Base-by-base conservation (phyloP, 2,888 invertebrate genomes). In the Sphaerophoria taeniata region DNA sequence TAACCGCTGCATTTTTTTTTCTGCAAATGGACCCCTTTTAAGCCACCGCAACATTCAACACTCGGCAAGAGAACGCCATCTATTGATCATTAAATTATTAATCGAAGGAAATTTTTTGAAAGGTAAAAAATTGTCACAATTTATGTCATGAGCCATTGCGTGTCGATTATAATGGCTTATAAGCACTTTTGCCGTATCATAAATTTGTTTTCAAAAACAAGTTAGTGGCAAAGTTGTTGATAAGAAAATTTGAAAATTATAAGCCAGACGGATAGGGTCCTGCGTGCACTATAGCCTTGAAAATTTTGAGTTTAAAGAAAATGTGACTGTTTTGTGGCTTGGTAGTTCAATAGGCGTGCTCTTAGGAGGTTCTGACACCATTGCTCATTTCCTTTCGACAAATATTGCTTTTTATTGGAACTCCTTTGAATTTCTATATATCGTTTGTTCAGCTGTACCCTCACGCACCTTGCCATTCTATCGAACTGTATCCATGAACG, bases 141-240 rank as follows among this genome's bases (percentile, higher is more conserved):
- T 81, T 70, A 70, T 81, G 85, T 81, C 85, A 81, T 81, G 69
- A 85, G 81, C 61, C 85, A 67, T 81, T 81, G 85, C 85, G 85
- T 85, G 85, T 81, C 76, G 56, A 81, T 77, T 77, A 85, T 85
- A 85, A 77, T 76, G 63, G 76, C 81, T 65, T 71, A 73, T 81
- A 73, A 85, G 76, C 76, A 85, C 76, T 81, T 77, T 58, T 73
- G 58, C 39, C 45, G 63, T 73, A 60, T 85, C 81, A 77, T 85
- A 85, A 81, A 85, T 85, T 58, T 34, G 63, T 31, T 85, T 24
- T 24, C 24, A 24, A 24, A 1, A 2, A 24, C 24, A 24, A 24
- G 24, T 53, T 43, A 70, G 34, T 63, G 76, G 63, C 76, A 77
- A 65, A 72, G 63, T 63, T 76, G 36, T 80, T 63, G 65, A 78